Base-by-base conservation (phyloP, 2,113 vertebrate species). In the Stigmatopora nigra region DNA sequence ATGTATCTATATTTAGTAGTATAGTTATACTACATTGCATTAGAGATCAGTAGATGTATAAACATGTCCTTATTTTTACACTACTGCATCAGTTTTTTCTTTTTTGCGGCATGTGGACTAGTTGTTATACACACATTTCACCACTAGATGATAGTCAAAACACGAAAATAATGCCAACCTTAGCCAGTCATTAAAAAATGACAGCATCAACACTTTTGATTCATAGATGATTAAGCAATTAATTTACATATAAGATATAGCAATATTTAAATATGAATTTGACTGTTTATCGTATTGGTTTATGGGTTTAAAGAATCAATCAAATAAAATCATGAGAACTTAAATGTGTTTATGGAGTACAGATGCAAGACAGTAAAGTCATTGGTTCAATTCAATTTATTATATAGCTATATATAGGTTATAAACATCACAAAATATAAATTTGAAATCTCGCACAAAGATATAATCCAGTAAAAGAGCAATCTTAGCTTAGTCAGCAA, bases 371-470 rank as follows among this genome's bases (percentile, higher is more conserved):
- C 20, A 12, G 8, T 20, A 6, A 64, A 71, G 25, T 80, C 55
- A 78, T 67, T 68, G 11, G 22, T 82, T 86, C 75, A 85, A 80
- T 78, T 82, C 78, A 70, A 84, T 88, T 86, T 88, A 88, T 89
- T 88, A 76, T 84, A 79, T 85, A 82, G 77, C 75, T 78, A 77
- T 84, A 77, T 82, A 79, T 81, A 73, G 73, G 75, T 82, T 86
- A 88, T 87, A 88, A 88, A 88, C 88, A 85, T 88, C 85, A 89
- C 86, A 89, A 89, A 89, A 88, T 89, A 87, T 69, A 87, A 85
- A 84, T 79, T 82, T 64, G 20, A 68, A 76, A 78, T 87, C 80
- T 85, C 84, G 78, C 84, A 89, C 86, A 88, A 83, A 84, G 80
- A 82, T 81, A 84, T 67, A 68, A 78, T 69, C 65, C 78, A 74